phyloP scores from a whole-genome alignment of 2,888 invertebrate genomes.

The Tipula confusa region DNA sequence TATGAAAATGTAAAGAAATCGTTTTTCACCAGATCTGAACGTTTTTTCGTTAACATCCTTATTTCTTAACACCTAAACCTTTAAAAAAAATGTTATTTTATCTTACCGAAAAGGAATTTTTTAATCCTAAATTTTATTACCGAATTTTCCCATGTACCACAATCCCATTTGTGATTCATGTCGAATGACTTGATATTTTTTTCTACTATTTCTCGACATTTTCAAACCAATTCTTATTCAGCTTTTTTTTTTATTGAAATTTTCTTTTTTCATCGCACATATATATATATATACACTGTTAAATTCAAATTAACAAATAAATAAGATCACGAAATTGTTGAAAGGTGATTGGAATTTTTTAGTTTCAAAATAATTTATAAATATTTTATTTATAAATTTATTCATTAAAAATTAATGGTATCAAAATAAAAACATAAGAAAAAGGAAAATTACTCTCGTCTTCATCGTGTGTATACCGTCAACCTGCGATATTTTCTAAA shows the following conservation, averaged over 20 bases:
- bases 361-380: not conserved
- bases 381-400: not conserved
- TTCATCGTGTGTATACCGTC: not conserved
- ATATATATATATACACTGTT: no score
- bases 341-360: not conserved
- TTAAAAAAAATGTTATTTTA: no score
- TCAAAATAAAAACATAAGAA: no score
- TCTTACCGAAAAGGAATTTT: not conserved
- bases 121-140: not conserved
- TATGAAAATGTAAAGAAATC: no score
- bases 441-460: not conserved
- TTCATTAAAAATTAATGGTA: not conserved
- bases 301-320: not conserved
- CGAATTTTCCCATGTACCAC: not conserved
- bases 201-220: not conserved
- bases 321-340: not conserved
- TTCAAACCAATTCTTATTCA: not conserved
- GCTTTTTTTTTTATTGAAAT: no score
- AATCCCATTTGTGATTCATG: conserved; percentile 3
- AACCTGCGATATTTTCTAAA: not conserved
- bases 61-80: not conserved
- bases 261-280: no score
- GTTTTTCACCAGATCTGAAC: no score
- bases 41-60: no score
- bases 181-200: not conserved